Conservation (phyloP, 2,888 invertebrate species). For the Octodonta nipae region DNA sequence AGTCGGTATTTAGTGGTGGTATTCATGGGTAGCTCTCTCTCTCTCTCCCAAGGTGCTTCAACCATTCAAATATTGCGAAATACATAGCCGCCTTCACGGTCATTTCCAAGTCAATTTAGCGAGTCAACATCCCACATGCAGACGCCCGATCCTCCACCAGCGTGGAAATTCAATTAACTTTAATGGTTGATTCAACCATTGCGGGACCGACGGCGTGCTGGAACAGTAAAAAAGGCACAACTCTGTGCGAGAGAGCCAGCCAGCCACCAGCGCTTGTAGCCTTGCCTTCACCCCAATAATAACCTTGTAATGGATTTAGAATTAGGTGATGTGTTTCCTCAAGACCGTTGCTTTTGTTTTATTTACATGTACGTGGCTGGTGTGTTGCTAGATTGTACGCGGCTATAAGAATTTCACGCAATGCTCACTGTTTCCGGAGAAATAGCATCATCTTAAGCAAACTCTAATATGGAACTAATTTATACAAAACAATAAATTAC, state of each 20-base stretch:
- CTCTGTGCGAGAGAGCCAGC: conserved; percentile 1
- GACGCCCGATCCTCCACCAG: too few species aligned
- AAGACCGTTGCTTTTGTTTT: conserved; percentile 22
- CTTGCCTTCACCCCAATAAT: conserved; percentile 24
- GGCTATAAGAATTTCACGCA: too few species aligned
- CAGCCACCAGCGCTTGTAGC: too few species aligned
- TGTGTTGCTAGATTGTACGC: too few species aligned
- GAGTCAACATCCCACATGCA: conserved; percentile 35
- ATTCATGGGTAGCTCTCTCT: conserved; percentile 11
- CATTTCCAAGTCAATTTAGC: conserved; percentile 39
- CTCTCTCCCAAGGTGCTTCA: conserved; percentile 25
- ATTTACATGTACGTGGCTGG: too few species aligned
- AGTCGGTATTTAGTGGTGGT: conserved; percentile 9
- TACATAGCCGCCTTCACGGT: conserved; percentile 33
- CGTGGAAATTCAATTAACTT: conserved; percentile 43
- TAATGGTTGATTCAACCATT: conserved; percentile 38
- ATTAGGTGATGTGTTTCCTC: conserved; percentile 28
- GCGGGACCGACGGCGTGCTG: too few species aligned
- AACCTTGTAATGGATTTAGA: conserved; percentile 32
- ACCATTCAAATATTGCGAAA: conserved; percentile 33
- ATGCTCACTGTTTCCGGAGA: too few species aligned
- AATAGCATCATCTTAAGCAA: too few species aligned
- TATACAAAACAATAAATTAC: too few species aligned
- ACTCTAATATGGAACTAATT: too few species aligned
- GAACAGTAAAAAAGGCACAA: conserved; percentile 20